phyloP scores from a whole-genome alignment of 2,888 invertebrate genomes.

The Auanema sp. region DNA sequence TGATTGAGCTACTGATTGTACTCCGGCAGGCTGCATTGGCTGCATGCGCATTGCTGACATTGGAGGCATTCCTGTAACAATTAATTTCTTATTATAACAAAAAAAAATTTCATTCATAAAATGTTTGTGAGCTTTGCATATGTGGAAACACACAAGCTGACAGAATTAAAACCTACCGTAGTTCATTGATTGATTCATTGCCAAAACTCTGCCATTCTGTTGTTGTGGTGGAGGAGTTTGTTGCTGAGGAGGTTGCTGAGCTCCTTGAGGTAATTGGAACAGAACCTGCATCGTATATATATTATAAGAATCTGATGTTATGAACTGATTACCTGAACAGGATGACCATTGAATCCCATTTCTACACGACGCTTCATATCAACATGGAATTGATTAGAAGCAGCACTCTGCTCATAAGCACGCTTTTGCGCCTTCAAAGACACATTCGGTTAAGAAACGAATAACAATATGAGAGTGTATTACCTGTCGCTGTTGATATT shows the following conservation, averaged over 20 bases:
- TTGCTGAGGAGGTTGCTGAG: conserved; percentile 20
- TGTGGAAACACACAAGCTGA: not conserved
- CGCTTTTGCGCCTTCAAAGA: conserved; percentile 35
- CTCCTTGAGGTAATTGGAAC: conserved; percentile 19
- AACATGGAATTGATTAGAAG: conserved; percentile 34
- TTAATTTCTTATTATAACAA: no score
- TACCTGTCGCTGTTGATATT: conserved; percentile 32
- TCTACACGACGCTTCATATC: conserved; percentile 44
- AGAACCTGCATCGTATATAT: not conserved
- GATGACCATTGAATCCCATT: conserved; percentile 34
- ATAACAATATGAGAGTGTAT: not conserved
- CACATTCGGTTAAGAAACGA: not conserved
- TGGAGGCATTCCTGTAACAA: conserved; percentile 1
- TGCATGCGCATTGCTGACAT: conserved; percentile 3
- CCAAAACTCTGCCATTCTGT: conserved; percentile 16
- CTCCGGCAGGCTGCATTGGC: no score
- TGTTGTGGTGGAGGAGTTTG: conserved; percentile 12
- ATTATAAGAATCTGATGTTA: not conserved
- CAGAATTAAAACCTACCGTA: conserved; percentile 13
- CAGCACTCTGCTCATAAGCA: conserved; percentile 33
- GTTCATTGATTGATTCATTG: conserved; percentile 21
- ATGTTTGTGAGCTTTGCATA: not conserved
- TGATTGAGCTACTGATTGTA: no score
- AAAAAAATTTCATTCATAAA: not conserved
- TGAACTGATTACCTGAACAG: conserved; percentile 9